Base-by-base conservation (phyloP, 35 echinoderm and acorn worm genomes). In the Strongylocentrotus purpuratus region DNA sequence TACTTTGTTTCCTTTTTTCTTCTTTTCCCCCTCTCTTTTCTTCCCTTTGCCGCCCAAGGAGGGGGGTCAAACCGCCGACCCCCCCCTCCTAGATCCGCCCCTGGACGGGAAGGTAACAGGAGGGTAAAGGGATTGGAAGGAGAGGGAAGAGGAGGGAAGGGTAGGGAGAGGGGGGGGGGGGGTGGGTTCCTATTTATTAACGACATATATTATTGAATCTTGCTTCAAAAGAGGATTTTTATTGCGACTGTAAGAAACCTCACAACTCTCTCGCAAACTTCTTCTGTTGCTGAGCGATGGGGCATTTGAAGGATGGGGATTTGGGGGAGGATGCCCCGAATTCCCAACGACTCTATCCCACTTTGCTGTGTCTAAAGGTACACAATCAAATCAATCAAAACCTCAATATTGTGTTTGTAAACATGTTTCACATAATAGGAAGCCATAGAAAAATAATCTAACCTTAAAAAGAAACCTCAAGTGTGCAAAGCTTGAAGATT, bases 361-460 rank as follows among this genome's bases (percentile, higher is more conserved):
- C 65, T 78, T 78, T 78, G 4, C 20, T n/a, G 28, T 41, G 35
- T 41, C 25, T 28, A 22, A n/a, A 13, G 2, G 17, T 59, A 78
- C 8, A n/a, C 22, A 22, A n/a, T 28, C 65, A n/a, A n/a, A n/a
- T 78, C 65, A 28, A 78, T 78, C 25, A 78, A 78, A 28, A 78
- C 65, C 28, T 78, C 65, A n/a, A 78, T 78, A 78, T n/a, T n/a
- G 18, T 78, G 65, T 78, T 78, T 78, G 65, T 78, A 78, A 78
- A 78, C 65, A 78, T 78, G 65, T 78, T 78, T 78, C 65, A 18
- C 22, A 78, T 7, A 78, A 78, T 78, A 18, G 65, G 65, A 78
- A 78, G 20, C 65, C 20, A 78, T 28, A 78, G 65, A 22, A 78
- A 78, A 78, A 78, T 78, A 78, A 78, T 78, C 65, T 18, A 15